Percentiles rank a stretch among this genome's conserved stretches.
Evolutionary conservation across 1,140 invertebrate species (phyloP).

Genomic region (Chironomus tepperi): DNA sequence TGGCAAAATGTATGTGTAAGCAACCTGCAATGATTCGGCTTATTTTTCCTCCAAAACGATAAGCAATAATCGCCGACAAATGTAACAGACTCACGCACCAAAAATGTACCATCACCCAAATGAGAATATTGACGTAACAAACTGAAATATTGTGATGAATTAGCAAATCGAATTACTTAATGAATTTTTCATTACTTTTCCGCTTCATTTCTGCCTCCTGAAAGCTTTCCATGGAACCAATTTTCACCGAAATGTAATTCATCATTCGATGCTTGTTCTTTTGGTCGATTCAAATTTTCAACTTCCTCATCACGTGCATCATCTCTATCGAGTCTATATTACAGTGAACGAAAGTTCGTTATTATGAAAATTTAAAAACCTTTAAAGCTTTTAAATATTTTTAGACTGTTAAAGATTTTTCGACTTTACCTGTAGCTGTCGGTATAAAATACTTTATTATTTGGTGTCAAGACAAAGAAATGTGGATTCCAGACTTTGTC

Average conservation of each 20-base stretch:
- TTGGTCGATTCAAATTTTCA: constrained; percentile 31
- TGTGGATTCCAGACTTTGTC: constrained; percentile 89
- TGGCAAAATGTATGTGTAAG: not conserved
- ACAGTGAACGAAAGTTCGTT: not conserved
- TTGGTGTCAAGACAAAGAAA: constrained; percentile 88
- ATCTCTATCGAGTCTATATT: not conserved
- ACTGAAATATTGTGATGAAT: not conserved
- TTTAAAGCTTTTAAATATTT: constrained; percentile 24
- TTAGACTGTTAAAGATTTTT: no score
- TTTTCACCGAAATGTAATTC: constrained; percentile 91
- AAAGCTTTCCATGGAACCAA: constrained; percentile 89
- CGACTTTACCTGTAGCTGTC: constrained; percentile 24
- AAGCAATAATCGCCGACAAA: constrained; percentile 94
- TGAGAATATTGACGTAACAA: constrained; percentile 70
- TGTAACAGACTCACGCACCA: constrained; percentile 90
- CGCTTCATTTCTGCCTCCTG: constrained; percentile 60
- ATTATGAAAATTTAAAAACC: not conserved
- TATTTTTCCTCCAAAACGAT: constrained; percentile 85
- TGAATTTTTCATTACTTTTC: constrained; percentile 43
- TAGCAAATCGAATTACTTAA: not conserved
- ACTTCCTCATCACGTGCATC: constrained; percentile 37
- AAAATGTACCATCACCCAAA: constrained; percentile 89
- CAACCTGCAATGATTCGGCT: constrained; percentile 75
- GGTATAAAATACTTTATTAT: constrained; percentile 43
- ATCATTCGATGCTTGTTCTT: constrained; percentile 51